A percentile compares a stretch with the other conserved stretches of the same genome.
Evolutionary conservation across 2,888 invertebrate species (phyloP).

Genomic region (Melinaea menophilus): DNA sequence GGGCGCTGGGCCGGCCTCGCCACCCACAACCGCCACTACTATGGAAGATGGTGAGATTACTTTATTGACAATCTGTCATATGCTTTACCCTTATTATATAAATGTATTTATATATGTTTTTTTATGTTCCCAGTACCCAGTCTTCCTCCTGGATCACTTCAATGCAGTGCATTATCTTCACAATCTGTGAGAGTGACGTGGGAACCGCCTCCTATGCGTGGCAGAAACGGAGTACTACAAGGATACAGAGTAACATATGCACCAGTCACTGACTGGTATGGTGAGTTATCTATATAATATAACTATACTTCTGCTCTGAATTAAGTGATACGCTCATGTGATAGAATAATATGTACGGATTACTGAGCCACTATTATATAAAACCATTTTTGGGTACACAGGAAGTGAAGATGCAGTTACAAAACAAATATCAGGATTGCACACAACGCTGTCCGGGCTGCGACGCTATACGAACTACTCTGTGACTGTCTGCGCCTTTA

Average conservation of each 20-base stretch:
- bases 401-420: conserved; percentile 86
- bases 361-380: too few species aligned
- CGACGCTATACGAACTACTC: conserved; percentile 95
- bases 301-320: neutral
- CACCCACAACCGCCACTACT: conserved; percentile 87
- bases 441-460: conserved; percentile 85
- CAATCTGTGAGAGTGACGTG: conserved; percentile 91
- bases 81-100: neutral
- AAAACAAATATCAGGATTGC: conserved; percentile 84
- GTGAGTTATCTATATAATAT: conserved; percentile 65
- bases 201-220: conserved; percentile 88
- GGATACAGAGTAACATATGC: conserved; percentile 91
- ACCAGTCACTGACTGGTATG: conserved; percentile 87
- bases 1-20: conserved; percentile 90
- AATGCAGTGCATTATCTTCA: conserved; percentile 88
- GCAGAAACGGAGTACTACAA: conserved; percentile 90
- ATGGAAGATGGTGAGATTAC: conserved; percentile 85
- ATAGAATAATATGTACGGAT: too few species aligned
- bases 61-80: neutral
- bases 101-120: neutral
- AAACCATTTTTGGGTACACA: conserved; percentile 38
- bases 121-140: conserved; percentile 83
- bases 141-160: conserved; percentile 88
- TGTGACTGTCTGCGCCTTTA: conserved; percentile 92
- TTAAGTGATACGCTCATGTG: too few species aligned